Percentiles rank a stretch among this genome's conserved stretches.
phyloP scores from a whole-genome alignment of 53 echinoderm and acorn worm genomes.

The Hippasteria phrygiana region DNA sequence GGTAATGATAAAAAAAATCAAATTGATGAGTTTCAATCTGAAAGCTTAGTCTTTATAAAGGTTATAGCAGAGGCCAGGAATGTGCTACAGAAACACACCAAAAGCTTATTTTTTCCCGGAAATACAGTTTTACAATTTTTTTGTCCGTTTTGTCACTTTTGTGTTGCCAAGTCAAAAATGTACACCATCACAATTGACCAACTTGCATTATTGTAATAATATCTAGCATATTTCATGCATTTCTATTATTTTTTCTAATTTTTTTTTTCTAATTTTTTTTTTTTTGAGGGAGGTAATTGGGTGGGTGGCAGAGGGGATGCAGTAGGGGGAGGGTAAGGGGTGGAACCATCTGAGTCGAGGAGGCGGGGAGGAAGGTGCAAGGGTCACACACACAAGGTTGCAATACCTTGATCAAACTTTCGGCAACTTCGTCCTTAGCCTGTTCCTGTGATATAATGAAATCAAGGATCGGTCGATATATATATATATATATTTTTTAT shows the following conservation, averaged over 20 bases:
- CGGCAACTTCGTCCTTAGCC: conserved; percentile 80
- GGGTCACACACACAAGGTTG: conserved; percentile 15
- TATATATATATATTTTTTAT: too few relatives aligned
- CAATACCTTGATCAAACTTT: conserved; percentile 73
- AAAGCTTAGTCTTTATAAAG: too few relatives aligned
- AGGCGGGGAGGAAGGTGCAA: neutral
- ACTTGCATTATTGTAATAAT: too few relatives aligned
- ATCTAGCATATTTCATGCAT: neutral
- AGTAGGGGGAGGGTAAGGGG: neutral
- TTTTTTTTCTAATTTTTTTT: neutral
- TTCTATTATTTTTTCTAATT: neutral
- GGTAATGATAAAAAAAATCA: too few relatives aligned
- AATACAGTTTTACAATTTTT: too few relatives aligned
- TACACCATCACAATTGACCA: too few relatives aligned
- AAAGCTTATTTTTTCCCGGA: too few relatives aligned
- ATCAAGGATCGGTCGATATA: conserved; percentile 37
- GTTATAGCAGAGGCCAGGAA: too few relatives aligned
- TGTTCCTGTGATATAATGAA: conserved; percentile 73
- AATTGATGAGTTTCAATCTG: too few relatives aligned
- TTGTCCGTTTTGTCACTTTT: too few relatives aligned
- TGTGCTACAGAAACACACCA: too few relatives aligned
- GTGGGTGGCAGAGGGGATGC: neutral
- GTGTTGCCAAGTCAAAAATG: too few relatives aligned
- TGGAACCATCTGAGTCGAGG: neutral
- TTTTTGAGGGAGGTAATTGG: neutral